Evolutionary conservation across 2,113 vertebrate species (phyloP).

Genomic region (Sceloporus undulatus): DNA sequence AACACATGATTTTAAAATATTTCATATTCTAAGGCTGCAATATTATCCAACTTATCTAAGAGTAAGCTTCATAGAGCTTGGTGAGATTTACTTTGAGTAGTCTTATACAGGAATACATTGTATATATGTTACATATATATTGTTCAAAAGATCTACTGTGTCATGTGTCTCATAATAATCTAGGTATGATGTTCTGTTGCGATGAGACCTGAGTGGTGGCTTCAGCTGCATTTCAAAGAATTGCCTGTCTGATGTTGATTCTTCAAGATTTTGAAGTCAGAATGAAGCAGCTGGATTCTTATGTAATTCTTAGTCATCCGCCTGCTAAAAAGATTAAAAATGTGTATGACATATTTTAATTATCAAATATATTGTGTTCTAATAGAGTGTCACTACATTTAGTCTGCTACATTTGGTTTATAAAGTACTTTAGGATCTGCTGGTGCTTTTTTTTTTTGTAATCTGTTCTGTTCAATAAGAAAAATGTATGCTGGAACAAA

Average conservation of each 20-base stretch:
- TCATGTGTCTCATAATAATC: not conserved
- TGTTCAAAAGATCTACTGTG: not conserved
- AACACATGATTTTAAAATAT: not conserved
- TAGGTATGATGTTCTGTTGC: not conserved
- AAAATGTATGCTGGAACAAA: not conserved
- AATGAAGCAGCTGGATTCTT: not conserved
- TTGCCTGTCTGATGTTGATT: not conserved
- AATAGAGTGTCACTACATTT: not conserved
- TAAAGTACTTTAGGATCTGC: not conserved
- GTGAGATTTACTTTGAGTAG: too few relatives aligned
- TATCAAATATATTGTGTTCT: not conserved
- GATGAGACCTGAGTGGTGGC: not conserved
- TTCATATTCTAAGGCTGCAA: not conserved
- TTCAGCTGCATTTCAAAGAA: not conserved
- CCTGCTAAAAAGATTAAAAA: not conserved
- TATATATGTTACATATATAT: not conserved
- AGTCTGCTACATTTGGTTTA: not conserved
- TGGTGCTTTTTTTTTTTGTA: too few relatives aligned
- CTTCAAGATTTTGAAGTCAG: not conserved
- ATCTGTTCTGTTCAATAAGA: not conserved
- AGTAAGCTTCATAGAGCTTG: too few relatives aligned
- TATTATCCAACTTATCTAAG: too few relatives aligned
- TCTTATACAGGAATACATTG: not conserved
- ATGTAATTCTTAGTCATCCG: not conserved
- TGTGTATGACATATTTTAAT: not conserved